phyloP scores from a whole-genome alignment of 1,140 invertebrate species.

The Dinoponera quadriceps region DNA sequence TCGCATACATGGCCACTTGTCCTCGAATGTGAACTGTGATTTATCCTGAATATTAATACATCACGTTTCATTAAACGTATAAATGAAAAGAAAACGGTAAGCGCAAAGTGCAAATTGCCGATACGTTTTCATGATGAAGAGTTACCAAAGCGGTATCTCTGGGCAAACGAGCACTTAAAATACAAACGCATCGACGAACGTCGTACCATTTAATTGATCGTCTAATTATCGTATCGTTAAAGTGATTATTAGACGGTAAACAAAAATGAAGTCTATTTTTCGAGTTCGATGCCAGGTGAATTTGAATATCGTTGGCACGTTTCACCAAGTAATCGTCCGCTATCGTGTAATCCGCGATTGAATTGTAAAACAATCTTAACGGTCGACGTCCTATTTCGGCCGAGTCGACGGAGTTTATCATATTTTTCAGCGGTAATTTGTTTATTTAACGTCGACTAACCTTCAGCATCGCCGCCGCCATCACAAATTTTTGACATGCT shows the following conservation, averaged over 20 bases:
- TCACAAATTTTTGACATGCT: slow-evolving; percentile 81
- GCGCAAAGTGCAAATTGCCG: neutral
- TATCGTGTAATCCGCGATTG: neutral
- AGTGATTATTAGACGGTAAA: neutral
- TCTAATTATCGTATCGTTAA: neutral
- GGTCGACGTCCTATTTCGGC: neutral
- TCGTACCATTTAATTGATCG: neutral
- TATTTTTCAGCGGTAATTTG: slow-evolving; percentile 53
- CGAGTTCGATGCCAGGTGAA: neutral
- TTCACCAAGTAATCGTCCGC: neutral
- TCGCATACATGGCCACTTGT: slow-evolving; percentile 97
- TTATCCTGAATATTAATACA: slow-evolving; percentile 74
- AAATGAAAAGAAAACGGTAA: neutral
- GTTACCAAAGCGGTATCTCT: neutral
- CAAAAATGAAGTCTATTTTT: slow-evolving; percentile 6
- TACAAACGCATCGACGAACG: slow-evolving; percentile 1
- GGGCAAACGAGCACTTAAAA: neutral
- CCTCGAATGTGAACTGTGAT: slow-evolving; percentile 92
- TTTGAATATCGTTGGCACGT: neutral
- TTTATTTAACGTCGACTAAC: slow-evolving; percentile 80
- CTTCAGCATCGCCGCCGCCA: slow-evolving; percentile 81
- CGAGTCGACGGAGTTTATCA: neutral
- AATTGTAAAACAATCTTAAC: neutral
- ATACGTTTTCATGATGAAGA: neutral
- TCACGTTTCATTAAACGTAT: neutral